These are phyloP conservation scores for Cynaeus angustus DNA, from an alignment of 2,888 invertebrate species.

Conservation along the genomic window DNA sequence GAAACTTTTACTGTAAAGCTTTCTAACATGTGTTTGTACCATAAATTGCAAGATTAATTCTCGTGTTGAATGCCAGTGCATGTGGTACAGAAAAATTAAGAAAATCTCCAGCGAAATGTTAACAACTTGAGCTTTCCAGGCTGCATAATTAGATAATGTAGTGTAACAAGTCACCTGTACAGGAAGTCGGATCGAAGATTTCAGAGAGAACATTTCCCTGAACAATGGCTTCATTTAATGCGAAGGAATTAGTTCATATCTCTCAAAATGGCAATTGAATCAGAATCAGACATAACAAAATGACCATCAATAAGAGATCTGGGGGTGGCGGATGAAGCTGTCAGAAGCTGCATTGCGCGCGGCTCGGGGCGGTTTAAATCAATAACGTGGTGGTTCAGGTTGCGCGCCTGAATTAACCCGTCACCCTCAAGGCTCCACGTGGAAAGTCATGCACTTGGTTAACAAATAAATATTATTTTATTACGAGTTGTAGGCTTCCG, in stretches of 20 bases:
- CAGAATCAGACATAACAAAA: constrained; percentile 65
- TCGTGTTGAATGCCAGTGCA: constrained; percentile 3
- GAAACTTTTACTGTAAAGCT: constrained; percentile 61
- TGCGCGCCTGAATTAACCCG: constrained; percentile 63
- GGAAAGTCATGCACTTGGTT: constrained; percentile 40
- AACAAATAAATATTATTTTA: constrained; percentile 13
- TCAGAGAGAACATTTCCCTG: too few species aligned
- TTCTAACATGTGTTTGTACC: constrained; percentile 60
- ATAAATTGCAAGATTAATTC: constrained; percentile 45
- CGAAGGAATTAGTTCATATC: not conserved
- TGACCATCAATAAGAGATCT: constrained; percentile 62
- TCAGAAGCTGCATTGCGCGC: constrained; percentile 63
- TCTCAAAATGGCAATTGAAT: constrained; percentile 58
- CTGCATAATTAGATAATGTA: too few species aligned
- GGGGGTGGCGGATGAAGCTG: constrained; percentile 60
- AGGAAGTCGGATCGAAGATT: too few species aligned
- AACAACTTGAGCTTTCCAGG: too few species aligned
- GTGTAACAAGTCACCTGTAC: too few species aligned
- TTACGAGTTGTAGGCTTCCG: not conserved
- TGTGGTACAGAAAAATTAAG: not conserved
- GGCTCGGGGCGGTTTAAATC: constrained; percentile 64
- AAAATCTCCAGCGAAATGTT: too few species aligned
- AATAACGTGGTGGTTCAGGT: constrained; percentile 62
- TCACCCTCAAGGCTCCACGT: constrained; percentile 53
- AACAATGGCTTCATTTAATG: too few species aligned